Base-by-base conservation (phyloP, 2,797 vertebrate species). In the Acropternis orthonyx region DNA sequence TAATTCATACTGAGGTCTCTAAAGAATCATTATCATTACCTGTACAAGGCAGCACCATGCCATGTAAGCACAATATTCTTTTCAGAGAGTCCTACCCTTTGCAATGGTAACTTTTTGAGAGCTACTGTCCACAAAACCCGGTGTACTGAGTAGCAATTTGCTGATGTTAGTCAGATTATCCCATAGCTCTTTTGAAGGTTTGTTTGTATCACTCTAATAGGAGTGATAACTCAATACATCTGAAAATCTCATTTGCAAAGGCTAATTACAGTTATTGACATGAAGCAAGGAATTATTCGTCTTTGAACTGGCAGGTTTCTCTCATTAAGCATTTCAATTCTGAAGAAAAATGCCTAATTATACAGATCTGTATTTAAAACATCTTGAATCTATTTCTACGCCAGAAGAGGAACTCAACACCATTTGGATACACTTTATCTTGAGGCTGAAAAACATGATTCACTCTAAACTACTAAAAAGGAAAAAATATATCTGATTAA, bases 361-460 rank as follows among this genome's bases (percentile, higher is more conserved):
- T 18, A 78, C 23, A 80, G 20, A 58, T 62, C 20, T 66, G 39
- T 81, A 83, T 61, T 85, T 82, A 84, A 92, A 90, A 85, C 37
- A 67, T 59, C 65, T 63, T 71, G 78, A 76, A 84, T 74, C 59
- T 79, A 26, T 68, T 71, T 89, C 68, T 72, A 12, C 18, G 44
- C 18, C n/a, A 86, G 51, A 73, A 85, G 11, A 88, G 16, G 41
- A 94, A 69, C 66, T 74, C 65, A 76, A 26, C 13, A 46, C 41
- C 66, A 71, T 62, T 76, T 88, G 78, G 84, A 80, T 1, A 3
- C 20, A 43, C 30, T 82, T 95, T 37, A 83, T 74, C 80, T 13
- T 39, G 62, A 80, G 34, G n/a, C 68, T 91, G 87, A 93, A 91
- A 93, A 85, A 71, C 11, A 63, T 52, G 66, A 91, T 74, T 95